phyloP scores from a whole-genome alignment of 2,888 invertebrate species.

The Leptogaster cylindrica region DNA sequence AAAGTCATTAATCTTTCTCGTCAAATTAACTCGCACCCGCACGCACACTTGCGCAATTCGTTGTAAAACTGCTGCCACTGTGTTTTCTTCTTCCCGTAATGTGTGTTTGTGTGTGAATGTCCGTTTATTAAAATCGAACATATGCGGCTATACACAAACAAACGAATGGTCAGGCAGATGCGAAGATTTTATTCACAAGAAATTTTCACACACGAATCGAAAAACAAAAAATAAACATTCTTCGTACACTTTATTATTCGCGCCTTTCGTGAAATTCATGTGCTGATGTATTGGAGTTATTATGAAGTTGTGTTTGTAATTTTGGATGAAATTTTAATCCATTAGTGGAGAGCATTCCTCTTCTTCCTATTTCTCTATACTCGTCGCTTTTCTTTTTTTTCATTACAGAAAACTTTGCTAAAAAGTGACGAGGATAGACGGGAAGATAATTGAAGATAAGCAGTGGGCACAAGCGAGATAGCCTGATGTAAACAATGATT shows the following conservation, averaged over 20 bases:
- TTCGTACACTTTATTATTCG: too few relatives aligned
- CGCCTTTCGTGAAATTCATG: too few relatives aligned
- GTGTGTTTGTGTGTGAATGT: too few relatives aligned
- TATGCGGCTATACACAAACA: not conserved
- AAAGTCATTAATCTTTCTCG: slow-evolving; percentile 31
- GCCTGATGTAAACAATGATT: not conserved
- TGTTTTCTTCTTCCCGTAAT: too few relatives aligned
- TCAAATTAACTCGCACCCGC: not conserved
- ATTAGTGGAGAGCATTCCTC: slow-evolving; percentile 24
- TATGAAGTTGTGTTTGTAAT: too few relatives aligned
- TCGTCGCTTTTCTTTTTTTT: slow-evolving; percentile 25
- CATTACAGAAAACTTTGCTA: too few relatives aligned
- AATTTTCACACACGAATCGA: too few relatives aligned
- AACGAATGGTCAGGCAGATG: not conserved
- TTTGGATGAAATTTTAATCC: slow-evolving; percentile 26
- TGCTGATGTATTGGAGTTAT: too few relatives aligned
- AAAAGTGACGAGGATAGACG: too few relatives aligned
- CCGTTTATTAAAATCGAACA: not conserved
- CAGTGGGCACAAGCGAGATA: not conserved
- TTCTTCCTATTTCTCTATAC: not conserved
- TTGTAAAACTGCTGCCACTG: not conserved
- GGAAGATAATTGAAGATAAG: not conserved
- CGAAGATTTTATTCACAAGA: not conserved
- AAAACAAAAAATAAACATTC: not conserved
- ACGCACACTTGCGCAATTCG: not conserved